Conservation (phyloP, 2,113 vertebrate species). For the Rafetus swinhoei region DNA sequence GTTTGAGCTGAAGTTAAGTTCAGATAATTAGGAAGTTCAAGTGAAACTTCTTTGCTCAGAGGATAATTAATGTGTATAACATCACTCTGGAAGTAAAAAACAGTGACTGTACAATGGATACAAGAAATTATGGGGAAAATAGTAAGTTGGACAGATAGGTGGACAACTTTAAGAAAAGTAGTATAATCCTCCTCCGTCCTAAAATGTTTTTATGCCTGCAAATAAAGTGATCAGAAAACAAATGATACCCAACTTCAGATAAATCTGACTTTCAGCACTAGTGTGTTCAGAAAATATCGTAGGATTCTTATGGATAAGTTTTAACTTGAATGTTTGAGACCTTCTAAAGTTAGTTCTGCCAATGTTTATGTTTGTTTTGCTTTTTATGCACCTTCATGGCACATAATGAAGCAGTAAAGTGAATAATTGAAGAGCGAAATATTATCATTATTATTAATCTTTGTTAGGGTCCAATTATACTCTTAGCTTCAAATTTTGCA, state of each 20-base stretch:
- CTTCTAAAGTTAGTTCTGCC: neutral
- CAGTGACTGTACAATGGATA: neutral
- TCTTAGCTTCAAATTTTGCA: neutral
- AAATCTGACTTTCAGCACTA: neutral
- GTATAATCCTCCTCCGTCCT: neutral
- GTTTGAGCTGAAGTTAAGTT: neutral
- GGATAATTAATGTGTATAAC: neutral
- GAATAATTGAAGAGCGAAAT: neutral
- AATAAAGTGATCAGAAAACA: accelerated
- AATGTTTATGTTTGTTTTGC: neutral
- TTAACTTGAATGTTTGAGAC: neutral
- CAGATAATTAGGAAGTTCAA: neutral
- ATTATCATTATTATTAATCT: neutral
- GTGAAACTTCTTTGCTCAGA: neutral
- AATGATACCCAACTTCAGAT: neutral
- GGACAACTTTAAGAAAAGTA: neutral
- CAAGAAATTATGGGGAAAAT: neutral
- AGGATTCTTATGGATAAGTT: neutral
- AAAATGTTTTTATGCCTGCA: neutral
- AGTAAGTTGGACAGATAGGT: neutral
- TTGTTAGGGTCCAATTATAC: neutral
- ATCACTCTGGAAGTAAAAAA: neutral
- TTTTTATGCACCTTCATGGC: neutral
- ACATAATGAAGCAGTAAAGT: neutral
- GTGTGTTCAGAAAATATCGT: neutral